A percentile compares a stretch with the other conserved stretches of the same genome.
Evolutionary conservation across 2,888 invertebrate species (phyloP).

Genomic region (Idaea straminata): DNA sequence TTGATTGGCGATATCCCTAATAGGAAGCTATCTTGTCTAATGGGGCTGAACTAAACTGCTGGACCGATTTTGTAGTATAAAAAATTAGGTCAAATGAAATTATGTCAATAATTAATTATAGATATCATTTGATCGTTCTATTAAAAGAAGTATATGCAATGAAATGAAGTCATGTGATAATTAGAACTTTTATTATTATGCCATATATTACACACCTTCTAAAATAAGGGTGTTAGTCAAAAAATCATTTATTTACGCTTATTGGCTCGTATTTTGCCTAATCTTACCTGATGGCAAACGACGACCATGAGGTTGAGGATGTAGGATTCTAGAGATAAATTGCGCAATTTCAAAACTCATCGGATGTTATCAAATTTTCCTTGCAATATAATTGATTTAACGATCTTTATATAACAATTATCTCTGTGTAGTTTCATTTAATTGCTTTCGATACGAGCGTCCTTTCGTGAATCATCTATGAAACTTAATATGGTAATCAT

Average conservation of each 20-base stretch:
- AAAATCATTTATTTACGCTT: too few species aligned
- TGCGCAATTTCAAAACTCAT: background rate
- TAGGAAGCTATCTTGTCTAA: too few species aligned
- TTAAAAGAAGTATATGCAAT: too few species aligned
- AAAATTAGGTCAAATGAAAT: too few species aligned
- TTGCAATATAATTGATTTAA: background rate
- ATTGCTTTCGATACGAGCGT: background rate
- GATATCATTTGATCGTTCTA: too few species aligned
- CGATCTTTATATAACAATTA: background rate
- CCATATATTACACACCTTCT: background rate
- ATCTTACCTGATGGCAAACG: too few species aligned
- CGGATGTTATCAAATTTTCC: background rate
- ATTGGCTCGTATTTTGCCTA: too few species aligned
- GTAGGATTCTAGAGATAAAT: background rate
- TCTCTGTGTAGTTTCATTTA: background rate
- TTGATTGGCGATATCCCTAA: too few species aligned
- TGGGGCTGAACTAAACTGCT: too few species aligned
- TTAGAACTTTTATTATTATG: background rate
- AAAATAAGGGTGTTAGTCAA: background rate
- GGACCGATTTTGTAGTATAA: too few species aligned
- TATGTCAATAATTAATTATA: too few species aligned
- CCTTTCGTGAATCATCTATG: background rate
- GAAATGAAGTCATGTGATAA: background rate
- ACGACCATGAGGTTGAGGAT: too few species aligned
- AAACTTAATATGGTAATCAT: background rate